Evolutionary conservation across 2,797 vertebrate genomes (phyloP).

Genomic region (Coccyzus lansbergi): DNA sequence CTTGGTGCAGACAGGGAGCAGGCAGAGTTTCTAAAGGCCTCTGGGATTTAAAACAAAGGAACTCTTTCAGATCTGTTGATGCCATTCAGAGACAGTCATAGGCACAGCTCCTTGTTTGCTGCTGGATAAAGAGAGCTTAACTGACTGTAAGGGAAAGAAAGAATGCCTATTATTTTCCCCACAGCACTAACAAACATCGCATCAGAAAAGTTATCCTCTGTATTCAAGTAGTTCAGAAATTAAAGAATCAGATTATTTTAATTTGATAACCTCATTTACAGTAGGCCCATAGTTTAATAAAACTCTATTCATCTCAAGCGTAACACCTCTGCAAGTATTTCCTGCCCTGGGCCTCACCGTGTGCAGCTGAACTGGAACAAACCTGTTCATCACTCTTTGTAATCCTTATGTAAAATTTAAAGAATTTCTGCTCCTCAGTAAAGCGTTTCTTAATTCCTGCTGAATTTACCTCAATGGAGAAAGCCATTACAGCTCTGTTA

Average conservation of each 20-base stretch:
- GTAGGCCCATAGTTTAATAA: neutral
- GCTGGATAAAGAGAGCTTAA: neutral
- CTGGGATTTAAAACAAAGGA: neutral
- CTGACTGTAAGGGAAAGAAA: neutral
- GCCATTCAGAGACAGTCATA: neutral
- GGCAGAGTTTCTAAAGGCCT: neutral
- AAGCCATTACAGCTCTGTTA: neutral
- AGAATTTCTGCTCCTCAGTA: neutral
- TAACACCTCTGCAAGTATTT: neutral
- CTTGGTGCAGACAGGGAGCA: neutral
- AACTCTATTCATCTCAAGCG: neutral
- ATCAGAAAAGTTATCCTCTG: neutral
- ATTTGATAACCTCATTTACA: neutral
- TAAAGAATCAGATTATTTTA: neutral
- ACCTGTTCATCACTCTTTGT: neutral
- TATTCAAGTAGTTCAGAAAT: neutral
- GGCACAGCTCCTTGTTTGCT: neutral
- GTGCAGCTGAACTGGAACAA: neutral
- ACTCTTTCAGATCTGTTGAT: neutral
- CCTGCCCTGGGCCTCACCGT: neutral
- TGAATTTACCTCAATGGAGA: neutral
- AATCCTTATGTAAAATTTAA: neutral
- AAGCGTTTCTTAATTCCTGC: neutral
- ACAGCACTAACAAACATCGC: neutral
- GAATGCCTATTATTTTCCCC: neutral